Evolutionary conservation across 2,113 vertebrate genomes (phyloP), one percentile per base, ranked within the genome.

Genomic region (Tautogolabrus adspersus): DNA sequence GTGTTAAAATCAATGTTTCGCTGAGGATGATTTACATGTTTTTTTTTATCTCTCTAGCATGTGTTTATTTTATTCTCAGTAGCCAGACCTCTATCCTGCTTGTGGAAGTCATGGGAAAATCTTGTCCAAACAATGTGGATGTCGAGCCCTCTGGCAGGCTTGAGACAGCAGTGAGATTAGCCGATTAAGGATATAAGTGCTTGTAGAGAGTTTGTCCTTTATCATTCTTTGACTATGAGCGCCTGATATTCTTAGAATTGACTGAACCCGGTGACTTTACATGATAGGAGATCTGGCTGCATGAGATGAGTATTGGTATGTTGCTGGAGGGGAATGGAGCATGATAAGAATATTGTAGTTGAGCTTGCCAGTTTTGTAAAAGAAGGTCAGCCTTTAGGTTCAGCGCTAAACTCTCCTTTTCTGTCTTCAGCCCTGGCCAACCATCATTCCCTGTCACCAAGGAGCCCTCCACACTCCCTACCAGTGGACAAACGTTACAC

Each of bases 401-500:
- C 6, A 69, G 65, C 42, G 82, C 72, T 93, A 64, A 91, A 88
- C 72, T 83, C 21, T 73, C 5, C 46, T 81, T 89, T 78, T 89
- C 76, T 93, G 77, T 93, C 79, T 84, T 80, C 64, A 93, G 92
- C 66, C 67, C 61, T 52, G 61, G 55, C 34, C 56, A 55, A 9
- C 30, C 12, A 8, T 37, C 68, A 51, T 52, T 55, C 6, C 73
- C 74, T 68, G 72, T 49, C 56, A 59, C 75, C 59, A 74, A 73
- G 76, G 69, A 15, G 66, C 58, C 79, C 40, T 68, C 70, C 22
- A 34, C 66, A 38, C 30, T 65, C 10, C 37, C 71, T 40, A 72
- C 51, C 62, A 49, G 30, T 54, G 67, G 70, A 61, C 72, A 75
- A 65, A 51, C 40, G 8, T 23, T 59, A 72, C 13, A 57, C 67